phyloP scores from a whole-genome alignment of 2,888 invertebrate genomes.

The Dichetophora obliterata region DNA sequence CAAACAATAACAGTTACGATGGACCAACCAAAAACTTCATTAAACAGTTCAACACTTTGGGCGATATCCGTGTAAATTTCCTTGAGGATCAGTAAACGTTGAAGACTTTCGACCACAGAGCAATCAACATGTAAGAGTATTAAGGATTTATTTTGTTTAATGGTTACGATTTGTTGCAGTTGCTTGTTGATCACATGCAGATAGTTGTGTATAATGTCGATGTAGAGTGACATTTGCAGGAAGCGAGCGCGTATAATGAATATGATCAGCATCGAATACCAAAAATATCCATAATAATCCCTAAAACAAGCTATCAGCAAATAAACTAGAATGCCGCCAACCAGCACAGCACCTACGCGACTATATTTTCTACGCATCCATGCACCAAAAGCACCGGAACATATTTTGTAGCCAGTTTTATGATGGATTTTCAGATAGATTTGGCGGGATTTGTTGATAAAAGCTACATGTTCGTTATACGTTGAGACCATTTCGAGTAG shows the following conservation, averaged over 20 bases:
- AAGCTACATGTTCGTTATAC: too few relatives aligned
- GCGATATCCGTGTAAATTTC: slow-evolving; percentile 55
- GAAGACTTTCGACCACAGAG: neutral
- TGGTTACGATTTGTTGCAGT: neutral
- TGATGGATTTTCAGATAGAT: too few relatives aligned
- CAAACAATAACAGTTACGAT: slow-evolving; percentile 54
- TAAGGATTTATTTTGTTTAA: neutral
- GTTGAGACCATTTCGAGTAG: too few relatives aligned
- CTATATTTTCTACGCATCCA: neutral
- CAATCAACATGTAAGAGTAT: neutral
- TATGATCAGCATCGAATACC: too few relatives aligned
- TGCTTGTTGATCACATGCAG: slow-evolving; percentile 46
- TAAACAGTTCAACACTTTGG: slow-evolving; percentile 51
- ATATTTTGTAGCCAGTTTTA: too few relatives aligned
- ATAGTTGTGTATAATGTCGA: slow-evolving; percentile 45
- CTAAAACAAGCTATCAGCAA: too few relatives aligned
- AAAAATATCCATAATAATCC: too few relatives aligned
- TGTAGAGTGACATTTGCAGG: too few relatives aligned
- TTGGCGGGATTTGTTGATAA: too few relatives aligned
- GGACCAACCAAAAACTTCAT: slow-evolving; percentile 56
- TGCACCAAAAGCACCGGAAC: neutral
- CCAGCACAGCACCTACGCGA: too few relatives aligned
- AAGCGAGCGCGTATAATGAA: too few relatives aligned
- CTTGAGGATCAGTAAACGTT: slow-evolving; percentile 55
- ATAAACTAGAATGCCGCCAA: neutral